Percentiles rank a stretch among this genome's conserved stretches.
phyloP scores from a whole-genome alignment of 1,140 invertebrate genomes.

The Drosophila sucinea region DNA sequence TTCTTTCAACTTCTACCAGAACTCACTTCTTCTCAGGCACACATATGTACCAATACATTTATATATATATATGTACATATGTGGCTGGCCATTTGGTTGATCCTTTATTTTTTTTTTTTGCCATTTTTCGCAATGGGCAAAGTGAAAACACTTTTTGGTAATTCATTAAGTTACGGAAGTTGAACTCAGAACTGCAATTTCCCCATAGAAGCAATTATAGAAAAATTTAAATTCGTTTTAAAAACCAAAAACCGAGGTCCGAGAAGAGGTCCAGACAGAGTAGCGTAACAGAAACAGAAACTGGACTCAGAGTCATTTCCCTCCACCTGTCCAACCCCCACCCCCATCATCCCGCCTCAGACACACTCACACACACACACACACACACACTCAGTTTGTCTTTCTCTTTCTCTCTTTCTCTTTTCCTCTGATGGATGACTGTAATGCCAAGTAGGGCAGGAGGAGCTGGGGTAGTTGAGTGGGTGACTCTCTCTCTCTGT shows the following conservation, averaged over 20 bases:
- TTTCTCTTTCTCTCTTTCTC: not conserved
- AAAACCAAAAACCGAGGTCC: slow-evolving; percentile 63
- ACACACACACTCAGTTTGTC: not conserved
- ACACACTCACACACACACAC: not conserved
- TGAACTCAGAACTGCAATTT: slow-evolving; percentile 84
- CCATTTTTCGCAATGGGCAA: slow-evolving; percentile 44
- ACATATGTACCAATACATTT: not conserved
- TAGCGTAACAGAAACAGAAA: not conserved
- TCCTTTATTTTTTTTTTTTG: slow-evolving; percentile 17
- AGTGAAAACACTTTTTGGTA: slow-evolving; percentile 80
- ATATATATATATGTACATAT: not conserved
- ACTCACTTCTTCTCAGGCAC: slow-evolving; percentile 1
- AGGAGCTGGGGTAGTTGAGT: not conserved
- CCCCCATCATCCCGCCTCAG: not conserved
- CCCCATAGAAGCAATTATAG: slow-evolving; percentile 83
- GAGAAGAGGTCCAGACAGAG: slow-evolving; percentile 11
- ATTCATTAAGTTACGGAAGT: slow-evolving; percentile 83
- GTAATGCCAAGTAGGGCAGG: slow-evolving; percentile 46
- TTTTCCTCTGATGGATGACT: slow-evolving; percentile 68
- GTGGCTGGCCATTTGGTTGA: slow-evolving; percentile 59
- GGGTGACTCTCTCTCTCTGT: slow-evolving; percentile 19
- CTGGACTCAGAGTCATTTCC: slow-evolving; percentile 2
- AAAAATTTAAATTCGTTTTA: slow-evolving; percentile 83
- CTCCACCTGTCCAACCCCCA: not conserved
- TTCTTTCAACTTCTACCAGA: not conserved